Evolutionary conservation across 2,888 invertebrate genomes (phyloP), one percentile per base, ranked within the genome.

Genomic region (Drosophila meridionalis): DNA sequence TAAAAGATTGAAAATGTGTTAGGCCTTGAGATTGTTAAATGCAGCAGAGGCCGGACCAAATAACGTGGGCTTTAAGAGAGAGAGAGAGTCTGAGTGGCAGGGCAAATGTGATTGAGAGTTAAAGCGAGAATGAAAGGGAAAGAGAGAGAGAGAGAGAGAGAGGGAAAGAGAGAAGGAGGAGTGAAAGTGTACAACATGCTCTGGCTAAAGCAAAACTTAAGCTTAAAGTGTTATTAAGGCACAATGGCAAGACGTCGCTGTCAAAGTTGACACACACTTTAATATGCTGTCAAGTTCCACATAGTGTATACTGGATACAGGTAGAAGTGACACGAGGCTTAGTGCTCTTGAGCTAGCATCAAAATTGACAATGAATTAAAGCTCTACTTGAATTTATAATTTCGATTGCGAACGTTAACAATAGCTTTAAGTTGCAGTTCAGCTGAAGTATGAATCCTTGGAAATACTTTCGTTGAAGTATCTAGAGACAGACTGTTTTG

Each of bases 1-100:
- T 52, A 52, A 38, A 48, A 55, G 59, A 72, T 47, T 34, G 55
- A 66, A 66, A 60, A 38, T 72, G 58, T 65, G 66, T 59, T 72
- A 45, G 50, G 38, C 50, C 65, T 65, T 36, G 14, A 38, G 11
- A 60, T 60, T 60, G 50, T 60, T 60, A 50, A 60, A 60, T 60
- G 60, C 60, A 52, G 40, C 32, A 40, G 9, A 32, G 60, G 38
- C 30, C 30, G 30, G 6, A 12, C 14, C 26, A 42, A 42, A 32
- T 40, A 40, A 30, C 47, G 12, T 2, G 8, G 4, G 32, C 26
- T 12, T 3, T 2, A 34, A 52, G 34, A 26, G 28, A 20, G 20
- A 20, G 20, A 20, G 20, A 40, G 55, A 30, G 6, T 12, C 26
- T 34, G 26, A 57, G 20, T 12, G 26, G 4, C 36, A 8, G 53